A percentile compares a stretch with the other conserved stretches of the same genome.
These are phyloP conservation scores for Scopus umbretta DNA, from an alignment of 2,113 vertebrate species.

Conservation along the genomic window DNA sequence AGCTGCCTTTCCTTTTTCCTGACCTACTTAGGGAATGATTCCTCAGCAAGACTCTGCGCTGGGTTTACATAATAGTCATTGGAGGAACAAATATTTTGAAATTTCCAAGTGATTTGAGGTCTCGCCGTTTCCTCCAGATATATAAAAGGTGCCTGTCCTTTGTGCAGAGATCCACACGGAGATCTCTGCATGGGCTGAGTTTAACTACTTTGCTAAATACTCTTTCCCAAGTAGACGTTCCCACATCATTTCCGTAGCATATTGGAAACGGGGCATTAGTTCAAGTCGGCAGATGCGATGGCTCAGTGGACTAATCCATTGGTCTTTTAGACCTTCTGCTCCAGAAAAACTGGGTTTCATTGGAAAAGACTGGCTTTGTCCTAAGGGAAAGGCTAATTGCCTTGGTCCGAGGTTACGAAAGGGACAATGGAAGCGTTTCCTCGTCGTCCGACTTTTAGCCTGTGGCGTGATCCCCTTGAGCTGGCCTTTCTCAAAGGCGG, in stretches of 20 bases:
- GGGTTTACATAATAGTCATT: background rate
- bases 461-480: accelerated
- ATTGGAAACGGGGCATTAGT: background rate
- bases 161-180: background rate
- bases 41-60: background rate
- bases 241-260: accelerated
- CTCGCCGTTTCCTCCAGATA: background rate
- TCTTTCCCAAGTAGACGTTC: background rate
- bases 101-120: background rate
- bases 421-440: background rate
- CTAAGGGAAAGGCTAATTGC: background rate
- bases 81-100: conserved; percentile 33
- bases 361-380: background rate
- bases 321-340: background rate
- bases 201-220: background rate
- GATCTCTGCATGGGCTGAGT: background rate
- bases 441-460: too few species aligned
- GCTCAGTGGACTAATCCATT: background rate
- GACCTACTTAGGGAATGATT: background rate
- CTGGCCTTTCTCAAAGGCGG: background rate
- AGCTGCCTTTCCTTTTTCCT: background rate
- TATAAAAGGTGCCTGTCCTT: background rate
- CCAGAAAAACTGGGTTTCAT: background rate
- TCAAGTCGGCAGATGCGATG: background rate
- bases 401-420: background rate